Evolutionary conservation across 2,888 invertebrate species (phyloP), one percentile per base, ranked within the genome.

Genomic region (Euspilapteryx auroguttella): DNA sequence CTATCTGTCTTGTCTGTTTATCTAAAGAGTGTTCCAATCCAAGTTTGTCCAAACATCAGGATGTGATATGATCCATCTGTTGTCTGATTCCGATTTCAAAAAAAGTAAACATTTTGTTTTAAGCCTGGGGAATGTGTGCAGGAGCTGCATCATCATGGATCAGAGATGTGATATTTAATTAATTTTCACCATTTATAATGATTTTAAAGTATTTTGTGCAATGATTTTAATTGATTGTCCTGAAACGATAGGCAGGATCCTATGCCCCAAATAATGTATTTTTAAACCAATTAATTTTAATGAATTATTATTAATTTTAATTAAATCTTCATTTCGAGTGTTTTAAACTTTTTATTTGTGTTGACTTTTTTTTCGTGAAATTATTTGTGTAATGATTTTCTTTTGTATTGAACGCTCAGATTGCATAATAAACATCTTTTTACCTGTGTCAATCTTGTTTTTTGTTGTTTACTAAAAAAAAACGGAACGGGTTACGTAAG

Each of bases 161-260:
- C n/a, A n/a, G n/a, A n/a, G n/a, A n/a, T n/a, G n/a, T n/a, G n/a
- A n/a, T n/a, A n/a, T n/a, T n/a, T n/a, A n/a, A n/a, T n/a, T n/a
- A n/a, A n/a, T n/a, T n/a, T n/a, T n/a, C n/a, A n/a, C n/a, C n/a
- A n/a, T n/a, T n/a, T n/a, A n/a, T n/a, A n/a, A 28, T 34, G 22
- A 32, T 31, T 15, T 11, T 32, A 25, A 27, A n/a, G n/a, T n/a
- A 27, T 31, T 25, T 13, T 36, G 34, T 32, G 33, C 36, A 23
- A 33, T n/a, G n/a, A n/a, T n/a, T 37, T 35, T 37, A 24, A 21
- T 11, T 31, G 31, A 20, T 29, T 30, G 40, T 46, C 40, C 44
- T 46, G 39, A 50, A 51, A 48, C 53, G 46, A 55, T 50, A 52
- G 55, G 66, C 65, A 64, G 52, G 53, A 62, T 63, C 65, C 62